These are phyloP conservation scores for Plotosus lineatus DNA, from an alignment of 2,113 vertebrate species.

Conservation along the genomic window DNA sequence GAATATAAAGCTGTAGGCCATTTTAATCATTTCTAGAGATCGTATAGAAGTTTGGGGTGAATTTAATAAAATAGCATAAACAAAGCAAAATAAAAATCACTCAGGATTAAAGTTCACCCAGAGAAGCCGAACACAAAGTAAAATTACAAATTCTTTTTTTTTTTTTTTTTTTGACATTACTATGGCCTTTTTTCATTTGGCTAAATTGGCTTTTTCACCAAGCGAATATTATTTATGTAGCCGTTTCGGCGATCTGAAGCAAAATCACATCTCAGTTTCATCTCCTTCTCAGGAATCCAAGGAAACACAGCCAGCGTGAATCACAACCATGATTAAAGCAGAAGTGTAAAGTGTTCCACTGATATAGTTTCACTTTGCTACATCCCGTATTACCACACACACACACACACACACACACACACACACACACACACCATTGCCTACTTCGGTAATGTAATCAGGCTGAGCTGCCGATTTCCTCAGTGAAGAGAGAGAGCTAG, in stretches of 20 bases:
- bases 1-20: neutral
- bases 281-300: neutral
- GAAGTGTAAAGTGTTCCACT: conserved; percentile 30
- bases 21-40: neutral
- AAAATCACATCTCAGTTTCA: conserved; percentile 21
- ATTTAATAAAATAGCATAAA: neutral
- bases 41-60: neutral
- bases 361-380: conserved; percentile 29
- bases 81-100: neutral
- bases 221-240: conserved; percentile 18
- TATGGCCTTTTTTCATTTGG: neutral
- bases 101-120: conserved; percentile 5
- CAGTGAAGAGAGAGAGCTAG: conserved; percentile 49
- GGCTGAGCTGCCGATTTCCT: conserved; percentile 65
- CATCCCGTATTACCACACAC: conserved; percentile 32
- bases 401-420: conserved; percentile 32
- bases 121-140: neutral
- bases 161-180: neutral
- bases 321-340: conserved; percentile 31
- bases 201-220: conserved; percentile 14
- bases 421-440: conserved; percentile 52
- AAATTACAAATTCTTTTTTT: neutral
- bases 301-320: neutral
- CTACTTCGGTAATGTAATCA: conserved; percentile 64
- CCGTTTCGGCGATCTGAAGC: neutral